These are phyloP conservation scores for Paguma larvata DNA, from an alignment of 2,797 vertebrate species.

Conservation along the genomic window DNA sequence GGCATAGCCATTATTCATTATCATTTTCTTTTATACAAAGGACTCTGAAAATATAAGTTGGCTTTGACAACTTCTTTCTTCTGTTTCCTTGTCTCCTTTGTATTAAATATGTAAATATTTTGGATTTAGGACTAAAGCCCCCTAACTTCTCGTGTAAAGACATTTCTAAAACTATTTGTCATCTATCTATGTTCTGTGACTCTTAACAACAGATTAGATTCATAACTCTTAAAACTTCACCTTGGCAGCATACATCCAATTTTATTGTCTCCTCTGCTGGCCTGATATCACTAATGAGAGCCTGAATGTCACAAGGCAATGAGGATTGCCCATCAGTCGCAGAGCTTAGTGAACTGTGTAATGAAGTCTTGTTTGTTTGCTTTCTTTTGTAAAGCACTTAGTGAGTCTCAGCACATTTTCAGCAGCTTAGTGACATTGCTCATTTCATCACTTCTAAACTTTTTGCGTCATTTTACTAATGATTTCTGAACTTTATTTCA, in stretches of 20 bases:
- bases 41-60: constrained; percentile 81
- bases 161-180: constrained; percentile 81
- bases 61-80: constrained; percentile 66
- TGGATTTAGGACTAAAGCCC: constrained; percentile 74
- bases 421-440: constrained; percentile 59
- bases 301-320: constrained; percentile 68
- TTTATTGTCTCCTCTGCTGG: constrained; percentile 80
- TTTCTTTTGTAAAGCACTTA: constrained; percentile 75
- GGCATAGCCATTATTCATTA: constrained; percentile 77
- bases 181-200: constrained; percentile 77
- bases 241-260: constrained; percentile 71
- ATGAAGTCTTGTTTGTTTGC: constrained; percentile 83
- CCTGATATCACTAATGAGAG: constrained; percentile 77
- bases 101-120: constrained; percentile 74
- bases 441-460: constrained; percentile 60
- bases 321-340: constrained; percentile 64
- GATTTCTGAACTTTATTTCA: background rate
- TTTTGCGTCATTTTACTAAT: constrained; percentile 60
- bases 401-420: constrained; percentile 57
- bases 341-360: constrained; percentile 82
- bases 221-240: constrained; percentile 79
- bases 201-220: constrained; percentile 81
- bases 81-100: background rate
- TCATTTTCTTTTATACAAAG: constrained; percentile 81
- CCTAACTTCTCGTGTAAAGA: constrained; percentile 77